Evolutionary conservation across 2,888 invertebrate genomes (phyloP).

Genomic region (Ypsolopha sequella): DNA sequence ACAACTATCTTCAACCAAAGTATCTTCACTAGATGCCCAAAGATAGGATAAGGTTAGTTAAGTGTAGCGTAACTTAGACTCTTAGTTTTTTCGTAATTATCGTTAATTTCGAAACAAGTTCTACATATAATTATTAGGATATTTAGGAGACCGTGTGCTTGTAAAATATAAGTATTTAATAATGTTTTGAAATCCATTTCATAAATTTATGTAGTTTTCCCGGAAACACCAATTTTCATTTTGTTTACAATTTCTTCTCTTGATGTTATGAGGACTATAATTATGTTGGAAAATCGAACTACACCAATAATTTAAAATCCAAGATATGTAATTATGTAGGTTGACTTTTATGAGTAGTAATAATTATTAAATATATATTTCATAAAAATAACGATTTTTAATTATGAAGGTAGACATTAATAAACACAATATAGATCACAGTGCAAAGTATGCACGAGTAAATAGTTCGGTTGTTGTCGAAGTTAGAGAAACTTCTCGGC

Average conservation of each 20-base stretch:
- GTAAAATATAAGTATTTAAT: not conserved
- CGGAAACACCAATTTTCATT: not conserved
- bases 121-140: too few species aligned
- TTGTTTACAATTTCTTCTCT: not conserved
- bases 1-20: not conserved
- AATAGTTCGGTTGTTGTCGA: not conserved
- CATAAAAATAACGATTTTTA: too few species aligned
- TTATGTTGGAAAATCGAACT: not conserved
- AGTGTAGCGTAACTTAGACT: conserved; percentile 14
- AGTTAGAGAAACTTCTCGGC: conserved; percentile 1
- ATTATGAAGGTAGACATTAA: not conserved
- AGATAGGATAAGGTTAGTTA: conserved; percentile 35
- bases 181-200: not conserved
- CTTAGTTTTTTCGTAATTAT: not conserved
- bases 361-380: too few species aligned
- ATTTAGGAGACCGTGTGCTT: too few species aligned
- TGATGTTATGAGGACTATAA: not conserved
- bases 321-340: not conserved
- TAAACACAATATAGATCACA: not conserved
- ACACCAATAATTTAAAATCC: too few species aligned
- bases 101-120: too few species aligned
- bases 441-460: not conserved
- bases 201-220: not conserved
- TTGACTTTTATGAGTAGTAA: not conserved
- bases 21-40: conserved; percentile 32